Percentiles rank a stretch among this genome's conserved stretches.
These are phyloP conservation scores for Prionace glauca DNA, from an alignment of 2,797 vertebrate genomes.

Conservation along the genomic window DNA sequence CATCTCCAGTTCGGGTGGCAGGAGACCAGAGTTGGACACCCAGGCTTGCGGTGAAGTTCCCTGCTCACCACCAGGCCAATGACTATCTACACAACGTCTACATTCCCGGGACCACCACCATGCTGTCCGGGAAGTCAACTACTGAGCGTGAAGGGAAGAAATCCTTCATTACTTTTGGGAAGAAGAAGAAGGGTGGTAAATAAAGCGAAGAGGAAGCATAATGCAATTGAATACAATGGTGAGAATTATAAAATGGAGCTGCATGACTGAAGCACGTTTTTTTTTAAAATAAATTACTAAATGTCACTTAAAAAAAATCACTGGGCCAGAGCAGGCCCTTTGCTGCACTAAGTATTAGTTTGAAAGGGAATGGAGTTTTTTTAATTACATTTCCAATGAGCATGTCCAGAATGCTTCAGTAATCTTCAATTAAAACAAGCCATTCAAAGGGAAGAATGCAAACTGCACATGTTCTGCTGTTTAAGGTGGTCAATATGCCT, in stretches of 20 bases:
- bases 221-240: background rate
- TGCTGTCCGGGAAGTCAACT: conserved; percentile 76
- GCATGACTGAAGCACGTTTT: conserved; percentile 32
- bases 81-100: conserved; percentile 97
- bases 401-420: background rate
- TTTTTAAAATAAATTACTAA: conserved; percentile 22
- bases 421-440: background rate
- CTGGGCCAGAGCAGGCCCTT: background rate
- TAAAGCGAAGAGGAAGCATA: conserved; percentile 91
- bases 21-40: conserved; percentile 34
- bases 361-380: conserved; percentile 33
- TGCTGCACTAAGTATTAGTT: conserved; percentile 37
- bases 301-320: conserved; percentile 25
- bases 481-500: background rate
- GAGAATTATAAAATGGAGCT: conserved; percentile 7
- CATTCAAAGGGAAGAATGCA: background rate
- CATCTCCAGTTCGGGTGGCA: background rate
- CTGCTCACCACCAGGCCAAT: conserved; percentile 97
- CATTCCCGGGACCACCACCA: conserved; percentile 93
- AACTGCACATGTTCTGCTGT: background rate
- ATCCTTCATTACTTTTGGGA: conserved; percentile 61
- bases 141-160: conserved; percentile 70
- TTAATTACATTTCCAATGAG: background rate
- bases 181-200: conserved; percentile 93
- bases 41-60: conserved; percentile 69